phyloP scores from a whole-genome alignment of 2,888 invertebrate genomes.

The Rhogogaster chlorosoma region DNA sequence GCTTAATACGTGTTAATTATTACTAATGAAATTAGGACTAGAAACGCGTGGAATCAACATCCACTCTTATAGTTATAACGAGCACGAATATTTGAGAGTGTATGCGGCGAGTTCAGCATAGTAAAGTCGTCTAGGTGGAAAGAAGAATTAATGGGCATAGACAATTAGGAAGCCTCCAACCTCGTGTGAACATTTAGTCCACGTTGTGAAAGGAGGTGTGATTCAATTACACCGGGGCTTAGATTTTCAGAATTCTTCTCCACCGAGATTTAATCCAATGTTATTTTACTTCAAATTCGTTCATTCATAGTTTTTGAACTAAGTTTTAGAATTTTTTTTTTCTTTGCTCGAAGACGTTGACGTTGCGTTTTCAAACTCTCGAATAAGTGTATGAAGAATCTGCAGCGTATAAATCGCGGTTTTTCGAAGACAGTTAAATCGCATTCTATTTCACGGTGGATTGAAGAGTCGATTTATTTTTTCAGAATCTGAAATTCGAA shows the following conservation, averaged over 20 bases:
- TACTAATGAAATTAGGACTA: conserved; percentile 5
- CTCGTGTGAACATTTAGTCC: neutral
- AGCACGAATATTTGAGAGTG: neutral
- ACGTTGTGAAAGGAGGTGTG: neutral
- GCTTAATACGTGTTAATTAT: neutral
- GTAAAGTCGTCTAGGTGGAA: neutral
- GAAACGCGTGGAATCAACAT: neutral
- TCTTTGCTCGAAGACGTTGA: neutral
- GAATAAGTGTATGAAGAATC: neutral
- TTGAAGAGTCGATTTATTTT: neutral
- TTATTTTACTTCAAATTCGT: neutral
- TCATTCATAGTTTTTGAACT: neutral
- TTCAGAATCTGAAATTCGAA: neutral
- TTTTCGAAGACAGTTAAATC: neutral
- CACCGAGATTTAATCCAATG: neutral
- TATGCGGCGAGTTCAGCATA: neutral
- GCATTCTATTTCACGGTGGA: neutral
- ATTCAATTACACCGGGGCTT: neutral
- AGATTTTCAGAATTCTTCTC: neutral
- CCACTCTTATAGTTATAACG: neutral
- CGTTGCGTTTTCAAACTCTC: no score
- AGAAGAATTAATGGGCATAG: neutral
- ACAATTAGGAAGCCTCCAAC: conserved; percentile 4
- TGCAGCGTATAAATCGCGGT: neutral
- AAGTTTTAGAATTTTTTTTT: neutral